Evolutionary conservation across 2,113 vertebrate genomes (phyloP).

Genomic region (Trichechus manatus): DNA sequence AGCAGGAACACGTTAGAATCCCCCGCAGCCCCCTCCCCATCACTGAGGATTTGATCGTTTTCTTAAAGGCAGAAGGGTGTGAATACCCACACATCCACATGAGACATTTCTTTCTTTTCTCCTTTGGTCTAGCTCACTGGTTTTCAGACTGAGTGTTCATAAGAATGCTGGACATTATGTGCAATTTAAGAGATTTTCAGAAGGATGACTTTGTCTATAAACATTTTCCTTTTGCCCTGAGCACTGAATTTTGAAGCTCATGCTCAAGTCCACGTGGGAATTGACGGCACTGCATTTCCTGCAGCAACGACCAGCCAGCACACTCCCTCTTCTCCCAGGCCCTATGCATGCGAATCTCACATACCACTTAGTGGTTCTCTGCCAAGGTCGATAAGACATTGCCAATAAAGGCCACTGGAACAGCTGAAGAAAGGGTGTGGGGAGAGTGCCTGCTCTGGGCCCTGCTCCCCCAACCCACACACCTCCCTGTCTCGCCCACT

Average conservation of each 20-base stretch:
- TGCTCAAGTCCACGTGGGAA: neutral
- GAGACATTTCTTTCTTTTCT: neutral
- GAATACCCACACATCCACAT: rapidly evolving
- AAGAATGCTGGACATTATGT: neutral
- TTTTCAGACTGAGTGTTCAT: rapidly evolving
- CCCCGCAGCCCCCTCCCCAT: too few relatives aligned
- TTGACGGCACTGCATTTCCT: rapidly evolving
- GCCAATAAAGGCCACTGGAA: neutral
- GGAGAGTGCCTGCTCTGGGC: neutral
- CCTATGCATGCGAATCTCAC: neutral
- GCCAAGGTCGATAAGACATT: neutral
- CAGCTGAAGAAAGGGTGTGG: neutral
- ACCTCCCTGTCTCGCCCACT: neutral
- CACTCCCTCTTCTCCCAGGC: rapidly evolving
- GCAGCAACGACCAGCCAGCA: rapidly evolving
- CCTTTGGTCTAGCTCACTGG: neutral
- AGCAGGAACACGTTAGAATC: neutral
- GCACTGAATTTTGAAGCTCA: neutral
- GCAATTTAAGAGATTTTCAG: neutral
- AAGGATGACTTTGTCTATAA: neutral
- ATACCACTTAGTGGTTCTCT: rapidly evolving
- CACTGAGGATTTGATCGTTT: rapidly evolving
- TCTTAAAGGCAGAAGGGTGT: neutral
- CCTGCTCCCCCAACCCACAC: neutral
- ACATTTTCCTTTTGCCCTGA: neutral